These are phyloP conservation scores for Phacellophora camtschatica DNA, from an alignment of 30 jellyfish, hydroid and myxozoan species.

Conservation along the genomic window DNA sequence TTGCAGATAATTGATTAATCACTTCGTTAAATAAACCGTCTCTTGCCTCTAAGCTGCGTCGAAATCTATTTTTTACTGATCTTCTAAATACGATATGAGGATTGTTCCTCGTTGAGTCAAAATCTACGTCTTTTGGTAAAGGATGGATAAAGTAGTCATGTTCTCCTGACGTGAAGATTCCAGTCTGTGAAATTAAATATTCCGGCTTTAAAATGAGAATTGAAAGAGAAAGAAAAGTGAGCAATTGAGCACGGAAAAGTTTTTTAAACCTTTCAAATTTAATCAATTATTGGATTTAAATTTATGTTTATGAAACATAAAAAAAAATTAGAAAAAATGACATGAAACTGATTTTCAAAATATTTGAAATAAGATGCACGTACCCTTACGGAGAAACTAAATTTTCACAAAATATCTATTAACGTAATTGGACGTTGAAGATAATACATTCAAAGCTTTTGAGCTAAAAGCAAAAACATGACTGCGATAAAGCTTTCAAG, in stretches of 20 bases:
- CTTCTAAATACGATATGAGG: conserved; percentile 87
- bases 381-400: too few species aligned
- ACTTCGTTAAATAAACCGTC: neutral
- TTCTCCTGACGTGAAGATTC: conserved; percentile 67
- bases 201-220: too few species aligned
- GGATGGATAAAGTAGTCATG: conserved; percentile 93
- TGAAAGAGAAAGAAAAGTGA: neutral
- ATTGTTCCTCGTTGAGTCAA: neutral
- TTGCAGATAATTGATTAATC: neutral
- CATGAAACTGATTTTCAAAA: too few species aligned
- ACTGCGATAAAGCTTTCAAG: neutral
- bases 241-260: neutral
- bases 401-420: too few species aligned
- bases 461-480: too few species aligned
- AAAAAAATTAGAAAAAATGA: too few species aligned
- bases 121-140: conserved; percentile 52
- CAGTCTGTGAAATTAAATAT: conserved; percentile 58
- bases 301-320: neutral
- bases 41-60: conserved; percentile 12
- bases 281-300: neutral
- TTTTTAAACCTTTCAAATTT: neutral
- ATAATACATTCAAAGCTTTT: too few species aligned
- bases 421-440: too few species aligned
- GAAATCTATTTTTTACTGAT: conserved; percentile 37
- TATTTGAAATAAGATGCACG: too few species aligned